Evolutionary conservation across 2,888 invertebrate genomes (phyloP), one percentile per base, ranked within the genome.

Genomic region (Macropis europaea): DNA sequence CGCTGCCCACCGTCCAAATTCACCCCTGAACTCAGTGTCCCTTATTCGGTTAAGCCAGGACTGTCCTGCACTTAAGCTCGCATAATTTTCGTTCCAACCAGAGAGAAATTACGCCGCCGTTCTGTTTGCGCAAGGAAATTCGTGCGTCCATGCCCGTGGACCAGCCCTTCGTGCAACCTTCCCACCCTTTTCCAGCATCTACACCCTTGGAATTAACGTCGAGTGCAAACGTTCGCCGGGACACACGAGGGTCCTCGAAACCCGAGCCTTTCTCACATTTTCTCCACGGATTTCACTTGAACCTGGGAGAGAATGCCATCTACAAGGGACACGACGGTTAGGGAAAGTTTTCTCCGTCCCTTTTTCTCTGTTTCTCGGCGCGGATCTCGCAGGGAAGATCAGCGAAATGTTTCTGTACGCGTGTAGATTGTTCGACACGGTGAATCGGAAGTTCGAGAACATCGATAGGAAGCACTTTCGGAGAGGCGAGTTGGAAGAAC

Each of bases 31-130:
- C 72, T 38, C 13, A 52, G 50, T 70, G 71, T 62, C 17, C 79
- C 76, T 86, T 82, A 82, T 85, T 86, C 86, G 82, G 74, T 87
- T 87, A 86, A 87, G 81, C 82, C 77, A 77, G 71, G 77, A 79
- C 84, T 81, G 83, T 86, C 81, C 82, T 67, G 78, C 78, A 82
- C 85, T 86, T 86, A 85, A 86, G 85, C 85, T 85, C 80, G 85
- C 83, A 85, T 86, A 87, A 87, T 87, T 87, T 87, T 86, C 82
- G 57, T 78, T 75, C 84, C 79, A 84, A 87, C 84, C 82, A 82
- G 76, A 67, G 71, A 72, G 79, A 85, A 87, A 86, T 86, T 86
- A 84, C 80, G 78, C 74, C 82, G 77, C 72, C 50, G 64, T 54
- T 81, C 62, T 73, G 81, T 79, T 83, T 82, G 83, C 73, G 69